phyloP scores from a whole-genome alignment of 1,140 invertebrate genomes.

The Marisa cornuarietis region DNA sequence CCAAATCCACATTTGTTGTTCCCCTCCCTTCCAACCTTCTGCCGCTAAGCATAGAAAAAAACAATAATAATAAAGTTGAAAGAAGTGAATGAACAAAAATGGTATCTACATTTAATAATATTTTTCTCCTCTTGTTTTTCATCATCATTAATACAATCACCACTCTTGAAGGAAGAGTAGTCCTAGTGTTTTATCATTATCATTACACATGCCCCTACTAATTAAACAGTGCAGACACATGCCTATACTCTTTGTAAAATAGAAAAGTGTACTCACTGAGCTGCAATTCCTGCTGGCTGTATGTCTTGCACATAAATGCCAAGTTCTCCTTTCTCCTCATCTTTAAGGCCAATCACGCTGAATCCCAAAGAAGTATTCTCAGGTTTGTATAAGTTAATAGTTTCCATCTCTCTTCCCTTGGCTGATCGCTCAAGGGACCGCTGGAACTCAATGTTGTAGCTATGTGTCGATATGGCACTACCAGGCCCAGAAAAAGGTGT shows the following conservation, averaged over 20 bases:
- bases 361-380: constrained; percentile 81
- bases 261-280: constrained; percentile 69
- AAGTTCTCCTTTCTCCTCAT: constrained; percentile 74
- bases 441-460: constrained; percentile 70
- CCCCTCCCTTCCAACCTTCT: too few species aligned
- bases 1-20: too few species aligned
- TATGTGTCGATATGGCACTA: constrained; percentile 40
- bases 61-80: too few species aligned
- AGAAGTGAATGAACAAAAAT: too few species aligned
- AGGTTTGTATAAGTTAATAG: constrained; percentile 74
- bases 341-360: constrained; percentile 79
- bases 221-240: too few species aligned
- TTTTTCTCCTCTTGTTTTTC: too few species aligned
- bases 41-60: too few species aligned
- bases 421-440: constrained; percentile 74
- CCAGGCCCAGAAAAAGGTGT: constrained; percentile 29
- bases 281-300: constrained; percentile 78
- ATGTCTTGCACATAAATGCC: constrained; percentile 84
- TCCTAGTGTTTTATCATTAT: too few species aligned
- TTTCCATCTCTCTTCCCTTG: constrained; percentile 70
- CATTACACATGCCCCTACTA: too few species aligned
- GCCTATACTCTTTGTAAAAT: neutral
- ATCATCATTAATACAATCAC: too few species aligned
- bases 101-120: too few species aligned
- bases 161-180: too few species aligned